Base-by-base conservation (phyloP, 2,797 vertebrate species). In the Melanotaenia pygmaea region DNA sequence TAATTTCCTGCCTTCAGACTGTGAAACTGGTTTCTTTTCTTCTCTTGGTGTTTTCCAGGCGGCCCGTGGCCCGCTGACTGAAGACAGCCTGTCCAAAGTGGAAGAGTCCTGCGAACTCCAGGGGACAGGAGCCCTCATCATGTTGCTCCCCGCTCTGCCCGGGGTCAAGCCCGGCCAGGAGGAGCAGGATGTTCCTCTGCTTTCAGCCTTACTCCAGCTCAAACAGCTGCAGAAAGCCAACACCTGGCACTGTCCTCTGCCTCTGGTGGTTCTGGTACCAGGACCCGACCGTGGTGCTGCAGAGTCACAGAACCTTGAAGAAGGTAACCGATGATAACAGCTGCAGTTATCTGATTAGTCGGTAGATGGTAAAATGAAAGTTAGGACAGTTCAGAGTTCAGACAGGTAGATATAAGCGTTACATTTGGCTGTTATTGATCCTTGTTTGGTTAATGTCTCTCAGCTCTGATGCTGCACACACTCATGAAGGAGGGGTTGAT, bases 161-260 rank as follows among this genome's bases (percentile, higher is more conserved):
- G 28, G 58, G 62, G 58, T 73, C 0, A 90, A 89, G 30, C 77
- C 54, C 1, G 90, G 79, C 0, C 1, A 61, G 3, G 93, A 91
- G 0, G 95, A 97, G 37, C 94, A 95, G 76, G 97, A 98, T 1
- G 87, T 97, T 0, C 94, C 94, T 35, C 94, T 97, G 92, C 94
- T 98, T 53, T 96, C 96, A 0, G 96, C 97, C 0, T 77, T 97
- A 72, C 92, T 99, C 43, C 97, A 99, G 88, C 92, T 99, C 69
- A 97, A 94, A 79, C 97, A 97, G 88, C 89, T 99, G 2, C 96
- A 99, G 71, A 95, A 98, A 74, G 96, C 93, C 45, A 96, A 95
- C 74, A 92, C 94, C 61, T 97, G 96, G 91, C 93, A 95, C 40
- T 94, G 95, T 0, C 61, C 96, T 0, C 82, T 97, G 53, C 97